Percentiles rank a stretch among this genome's conserved stretches.
Conservation (phyloP, 2,113 vertebrate species). For the Vulpes lagopus region DNA sequence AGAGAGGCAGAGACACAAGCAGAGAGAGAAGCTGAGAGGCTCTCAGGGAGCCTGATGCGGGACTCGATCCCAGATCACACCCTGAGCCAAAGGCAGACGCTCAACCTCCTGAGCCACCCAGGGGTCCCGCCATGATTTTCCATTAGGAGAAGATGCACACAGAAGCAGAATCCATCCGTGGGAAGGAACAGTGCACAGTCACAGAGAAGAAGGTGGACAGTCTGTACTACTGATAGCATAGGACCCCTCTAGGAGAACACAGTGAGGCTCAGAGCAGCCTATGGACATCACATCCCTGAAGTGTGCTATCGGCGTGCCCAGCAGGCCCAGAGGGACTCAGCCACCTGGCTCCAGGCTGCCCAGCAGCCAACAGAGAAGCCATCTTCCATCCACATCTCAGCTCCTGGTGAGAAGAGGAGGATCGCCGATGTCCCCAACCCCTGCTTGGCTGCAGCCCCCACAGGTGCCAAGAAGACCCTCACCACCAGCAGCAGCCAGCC, state of each 20-base stretch:
- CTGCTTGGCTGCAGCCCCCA: constrained; percentile 76
- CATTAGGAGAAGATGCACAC: no score
- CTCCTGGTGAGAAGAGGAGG: constrained; percentile 92
- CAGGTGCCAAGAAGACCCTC: constrained; percentile 83
- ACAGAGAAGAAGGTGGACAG: not conserved
- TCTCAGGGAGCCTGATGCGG: no score
- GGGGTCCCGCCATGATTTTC: no score
- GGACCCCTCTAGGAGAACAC: not conserved
- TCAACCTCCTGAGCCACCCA: no score
- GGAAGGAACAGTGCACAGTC: not conserved
- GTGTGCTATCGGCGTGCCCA: constrained; percentile 96
- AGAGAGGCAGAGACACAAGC: no score
- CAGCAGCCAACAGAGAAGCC: constrained; percentile 86
- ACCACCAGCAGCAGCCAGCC: constrained; percentile 83
- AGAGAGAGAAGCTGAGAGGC: no score
- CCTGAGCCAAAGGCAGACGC: no score
- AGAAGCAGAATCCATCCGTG: not conserved
- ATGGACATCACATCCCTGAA: constrained; percentile 80
- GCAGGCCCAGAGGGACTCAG: constrained; percentile 91
- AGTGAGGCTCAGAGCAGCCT: not conserved
- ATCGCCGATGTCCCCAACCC: constrained; percentile 93
- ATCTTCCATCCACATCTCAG: constrained; percentile 76
- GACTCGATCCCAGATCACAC: no score
- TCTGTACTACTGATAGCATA: no score
- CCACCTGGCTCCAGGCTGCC: constrained; percentile 64